Base-by-base conservation (phyloP, 2,888 invertebrate genomes). In the Gari tellinella region DNA sequence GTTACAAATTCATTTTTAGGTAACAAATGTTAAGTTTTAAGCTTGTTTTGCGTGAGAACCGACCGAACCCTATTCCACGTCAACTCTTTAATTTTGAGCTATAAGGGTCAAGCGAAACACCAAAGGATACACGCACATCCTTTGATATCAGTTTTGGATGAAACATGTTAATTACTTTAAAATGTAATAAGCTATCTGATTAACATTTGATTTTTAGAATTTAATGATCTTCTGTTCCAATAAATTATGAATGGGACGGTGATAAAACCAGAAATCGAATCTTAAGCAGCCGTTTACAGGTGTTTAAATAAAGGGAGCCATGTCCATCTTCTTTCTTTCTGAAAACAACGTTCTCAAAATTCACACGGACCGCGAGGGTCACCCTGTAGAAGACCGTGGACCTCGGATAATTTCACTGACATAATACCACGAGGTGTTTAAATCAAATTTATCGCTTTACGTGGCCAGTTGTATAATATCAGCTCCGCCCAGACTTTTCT, bases 381-480 rank as follows among this genome's bases (percentile, higher is more conserved):
- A 69, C 56, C 66, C 52, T 62, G 56, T 61, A 40, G 51, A 40
- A 66, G 66, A 55, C 73, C 55, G 23, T 23, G 23, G 38, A 40
- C 60, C 55, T 46, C 45, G 26, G 48, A 57, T 53, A 37, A 40
- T 38, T 55, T 40, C 52, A 25, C 55, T 72, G 73, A 73, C 62
- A 70, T 72, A 72, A 77, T 52, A 52, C 38, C 45, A 68, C 41
- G 61, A 62, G 49, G 62, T 77, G 69, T 69, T 70, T 69, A 62
- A 78, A 78, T 73, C 62, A 66, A 66, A 66, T 78, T 78, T 73
- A 78, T 69, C 48, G 69, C 69, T 62, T 63, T 69, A 63, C 61
- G 37, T 64, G 66, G 73, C 45, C 69, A 69, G 66, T 72, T 69
- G 73, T 69, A 69, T 78, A 69, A 73, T 64, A 21, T 46, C n/a